Base-by-base conservation (phyloP, 2,113 vertebrate species). In the Himantopus leucocephalus region DNA sequence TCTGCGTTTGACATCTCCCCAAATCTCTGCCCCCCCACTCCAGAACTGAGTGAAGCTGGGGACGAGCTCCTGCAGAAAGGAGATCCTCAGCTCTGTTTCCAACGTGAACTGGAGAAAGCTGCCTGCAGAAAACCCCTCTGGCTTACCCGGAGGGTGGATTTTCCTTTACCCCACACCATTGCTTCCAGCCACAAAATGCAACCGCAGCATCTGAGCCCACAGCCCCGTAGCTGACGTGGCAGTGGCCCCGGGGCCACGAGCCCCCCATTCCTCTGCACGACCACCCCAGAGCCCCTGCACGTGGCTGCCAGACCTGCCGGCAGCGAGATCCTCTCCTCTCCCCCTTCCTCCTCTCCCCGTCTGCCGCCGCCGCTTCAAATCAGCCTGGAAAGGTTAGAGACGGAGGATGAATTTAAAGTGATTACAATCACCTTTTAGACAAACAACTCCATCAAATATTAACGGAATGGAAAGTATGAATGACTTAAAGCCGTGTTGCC, bases 381-480 rank as follows among this genome's bases (percentile, higher is more conserved):
- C 95, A 95, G 96, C 94, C 95, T 71, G 93, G 93, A 95, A 97
- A 98, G 96, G 94, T 96, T 97, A 89, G 96, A 95, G 97, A 96
- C 62, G 68, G 96, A 66, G 81, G 90, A 96, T 94, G 97, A 97
- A 98, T 97, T 97, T 94, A 94, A 95, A 97, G 95, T 88, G 97
- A 97, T 98, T 97, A 92, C 94, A 92, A 94, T 97, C 97, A 97
- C 94, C 96, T 97, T 95, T 97, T 90, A 96, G 93, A 96, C 97
- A 98, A 98, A 96, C 95, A 96, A 92, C 93, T 90, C 79, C 95
- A 97, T 97, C 96, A 98, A 95, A 97, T 96, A 97, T 94, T 97
- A 97, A 96, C 60, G 52, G 48, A 37, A 92, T 6, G 70, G 43
- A 32, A 94, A 91, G 79, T 90, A 82, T 92, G 93, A 88, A 82